Base-by-base conservation (phyloP, 2,797 vertebrate genomes). In the Argentina silus region DNA sequence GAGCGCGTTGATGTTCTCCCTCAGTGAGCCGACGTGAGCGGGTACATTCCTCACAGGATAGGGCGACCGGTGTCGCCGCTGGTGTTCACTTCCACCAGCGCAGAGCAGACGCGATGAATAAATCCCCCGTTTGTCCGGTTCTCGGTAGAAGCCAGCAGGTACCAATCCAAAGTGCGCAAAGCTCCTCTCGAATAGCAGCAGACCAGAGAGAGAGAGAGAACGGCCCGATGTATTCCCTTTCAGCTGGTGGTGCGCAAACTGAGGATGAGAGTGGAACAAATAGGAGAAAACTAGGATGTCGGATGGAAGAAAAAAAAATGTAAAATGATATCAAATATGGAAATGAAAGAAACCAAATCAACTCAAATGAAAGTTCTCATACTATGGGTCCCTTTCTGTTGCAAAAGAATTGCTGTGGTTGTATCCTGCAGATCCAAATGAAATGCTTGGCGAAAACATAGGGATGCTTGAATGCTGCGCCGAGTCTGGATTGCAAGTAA, bases 341-440 rank as follows among this genome's bases (percentile, higher is more conserved):
- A 75, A 83, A 89, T 86, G 82, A 87, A 77, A 81, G 79, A 82
- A 90, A 87, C 78, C 78, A 86, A 88, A 87, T 80, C 82, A 87
- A 90, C 87, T 89, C 85, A 79, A 59, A 89, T 91, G 85, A 83
- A 92, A 93, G 90, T 93, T 92, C 81, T 92, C 89, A 92, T 91
- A 84, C 81, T 85, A 79, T 68, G 84, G 81, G 77, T 83, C 74
- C 81, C 72, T 72, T 75, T 67, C 76, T 12, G 73, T 72, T 64
- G 70, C 66, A 78, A 74, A 72, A 77, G 67, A 75, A 81, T 72
- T 78, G 81, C 78, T 57, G 84, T 81, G 83, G 78, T 64, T 78
- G 56, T 77, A 67, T 86, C 86, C 80, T 75, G 83, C 85, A 75
- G 81, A 84, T 90, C 90, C 84, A 86, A 78, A 76, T 80, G 75